A percentile compares a stretch with the other conserved stretches of the same genome.
phyloP scores from a whole-genome alignment of 2,797 vertebrate species.

The Myotis pilosus region DNA sequence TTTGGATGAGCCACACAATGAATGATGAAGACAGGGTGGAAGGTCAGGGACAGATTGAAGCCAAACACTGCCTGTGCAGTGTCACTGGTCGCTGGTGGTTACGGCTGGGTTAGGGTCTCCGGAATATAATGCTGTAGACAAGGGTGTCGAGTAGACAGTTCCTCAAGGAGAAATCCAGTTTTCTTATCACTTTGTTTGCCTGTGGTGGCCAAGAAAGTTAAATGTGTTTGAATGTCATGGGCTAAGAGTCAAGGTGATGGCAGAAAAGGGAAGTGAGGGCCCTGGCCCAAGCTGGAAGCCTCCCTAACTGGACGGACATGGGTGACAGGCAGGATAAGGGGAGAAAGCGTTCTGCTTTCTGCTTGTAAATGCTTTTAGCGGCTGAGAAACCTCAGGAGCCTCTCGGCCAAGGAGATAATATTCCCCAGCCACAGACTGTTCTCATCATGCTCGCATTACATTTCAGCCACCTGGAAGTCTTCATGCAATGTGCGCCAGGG shows the following conservation, averaged over 20 bases:
- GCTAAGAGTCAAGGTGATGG: neutral
- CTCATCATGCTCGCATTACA: neutral
- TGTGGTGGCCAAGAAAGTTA: neutral
- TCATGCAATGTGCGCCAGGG: neutral
- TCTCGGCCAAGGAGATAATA: neutral
- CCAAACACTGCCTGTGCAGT: accelerated
- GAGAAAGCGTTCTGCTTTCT: neutral
- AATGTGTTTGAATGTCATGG: neutral
- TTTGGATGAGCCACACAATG: neutral
- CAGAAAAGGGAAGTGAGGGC: neutral
- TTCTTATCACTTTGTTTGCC: neutral
- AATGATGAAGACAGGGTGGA: neutral
- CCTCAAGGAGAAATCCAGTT: neutral
- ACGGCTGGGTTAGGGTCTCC: neutral
- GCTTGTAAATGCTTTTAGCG: neutral
- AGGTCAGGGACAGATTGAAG: neutral
- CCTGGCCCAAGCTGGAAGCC: neutral
- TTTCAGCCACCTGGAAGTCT: neutral
- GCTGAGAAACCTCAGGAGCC: accelerated
- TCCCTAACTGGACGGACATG: neutral
- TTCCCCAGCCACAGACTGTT: neutral
- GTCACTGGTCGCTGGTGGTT: accelerated
- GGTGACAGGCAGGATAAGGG: neutral
- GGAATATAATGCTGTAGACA: neutral
- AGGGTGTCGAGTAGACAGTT: neutral